Evolutionary conservation across 2,797 vertebrate species (phyloP), one percentile per base, ranked within the genome.

Genomic region (Eutrigla gurnardus): DNA sequence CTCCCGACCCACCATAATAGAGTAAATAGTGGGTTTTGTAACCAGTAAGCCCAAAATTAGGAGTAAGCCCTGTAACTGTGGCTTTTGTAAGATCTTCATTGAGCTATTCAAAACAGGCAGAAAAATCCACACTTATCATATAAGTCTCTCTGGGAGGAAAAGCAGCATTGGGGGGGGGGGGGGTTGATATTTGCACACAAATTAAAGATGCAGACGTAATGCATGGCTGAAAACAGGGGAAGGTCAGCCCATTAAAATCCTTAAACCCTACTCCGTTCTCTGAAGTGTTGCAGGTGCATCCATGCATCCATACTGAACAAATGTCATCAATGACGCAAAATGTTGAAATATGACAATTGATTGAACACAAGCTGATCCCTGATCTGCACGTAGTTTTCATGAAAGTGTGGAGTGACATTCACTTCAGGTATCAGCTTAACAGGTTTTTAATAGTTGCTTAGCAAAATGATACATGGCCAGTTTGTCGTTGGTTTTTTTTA

Each of bases 1-100:
- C 64, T 35, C 58, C 45, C 47, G 49, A 33, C 63, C 66, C 66
- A 58, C 66, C 59, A 85, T 84, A 86, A 89, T 82, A 89, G 91
- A 81, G 85, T 82, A 91, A 93, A 91, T 88, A 90, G 83, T 75
- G 69, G 91, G 88, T 89, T 91, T 92, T 88, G 86, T 75, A 84
- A 77, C 86, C 78, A 86, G 75, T 83, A 88, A 93, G 84, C 86
- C 86, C 73, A 78, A 89, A 92, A 93, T 91, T 88, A 91, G 79
- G 70, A 78, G 65, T 81, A 81, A 88, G 83, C 76, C 79, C 60
- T 60, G 47, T 25, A 82, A 84, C 75, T 11, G 36, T 49, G 70
- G 76, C 79, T 86, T 82, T 74, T 50, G 67, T 40, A 57, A 25
- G 25, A 80, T 81, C 82, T 81, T 66, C 73, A 75, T 25, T 83